Evolutionary conservation across 2,797 vertebrate genomes (phyloP), one percentile per base, ranked within the genome.

Genomic region (Phoeniculus purpureus): DNA sequence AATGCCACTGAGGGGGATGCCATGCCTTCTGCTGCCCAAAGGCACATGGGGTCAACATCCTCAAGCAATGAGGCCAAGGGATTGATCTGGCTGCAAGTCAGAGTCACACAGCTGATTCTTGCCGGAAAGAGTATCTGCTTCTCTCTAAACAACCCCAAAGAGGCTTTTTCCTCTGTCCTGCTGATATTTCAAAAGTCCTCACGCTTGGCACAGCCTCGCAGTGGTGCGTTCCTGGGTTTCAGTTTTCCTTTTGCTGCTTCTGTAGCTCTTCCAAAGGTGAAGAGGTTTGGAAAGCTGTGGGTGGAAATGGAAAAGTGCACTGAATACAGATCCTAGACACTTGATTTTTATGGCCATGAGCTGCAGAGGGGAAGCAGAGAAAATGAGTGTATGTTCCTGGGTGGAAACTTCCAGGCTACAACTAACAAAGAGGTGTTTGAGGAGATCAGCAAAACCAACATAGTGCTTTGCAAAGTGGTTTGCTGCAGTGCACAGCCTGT

Each of bases 241-340:
- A 95, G 89, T 94, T 95, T 95, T 94, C 91, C 67, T 94, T 94
- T 91, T 88, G 80, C 92, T 93, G 80, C 87, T 95, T 95, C 95
- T 94, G 92, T 91, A 93, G 91, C 87, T 83, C 78, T 94, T 95
- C 93, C 91, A 93, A 83, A 71, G 93, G 80, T 83, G 74, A 95
- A 92, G 88, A 92, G 92, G 83, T 94, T 95, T 96, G 92, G 91
- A 92, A 90, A 91, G 88, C 93, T 93, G 85, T 1, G 27, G 64
- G 77, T 90, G 88, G 88, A 95, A 96, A 91, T 90, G 91, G 89
- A 92, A 79, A 94, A 92, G 77, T 60, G 85, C 48, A 92, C 40
- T 60, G 85, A 86, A 87, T 83, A 81, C 67, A 58, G 59, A 88
- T 85, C 67, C 74, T 81, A 91, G 89, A 86, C 87, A 64, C 65